Base-by-base conservation (phyloP, 2,888 invertebrate species). In the Steromphala cineraria region DNA sequence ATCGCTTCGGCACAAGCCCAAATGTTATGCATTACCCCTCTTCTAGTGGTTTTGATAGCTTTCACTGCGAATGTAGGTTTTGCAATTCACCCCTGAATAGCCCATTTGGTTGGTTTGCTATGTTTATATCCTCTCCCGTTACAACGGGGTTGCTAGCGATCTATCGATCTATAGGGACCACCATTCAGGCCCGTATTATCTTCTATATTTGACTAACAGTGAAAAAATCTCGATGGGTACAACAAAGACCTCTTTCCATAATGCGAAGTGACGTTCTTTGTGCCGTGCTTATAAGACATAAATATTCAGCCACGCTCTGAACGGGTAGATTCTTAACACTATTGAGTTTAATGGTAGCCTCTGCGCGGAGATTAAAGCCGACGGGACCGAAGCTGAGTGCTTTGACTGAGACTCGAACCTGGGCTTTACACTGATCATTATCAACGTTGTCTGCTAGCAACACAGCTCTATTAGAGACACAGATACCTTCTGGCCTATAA, bases 141-240 rank as follows among this genome's bases (percentile, higher is more conserved):
- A 62, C 62, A 62, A 21, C 28, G 62, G 28, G 56, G 62, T 62
- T 62, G 62, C 62, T 62, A 62, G 62, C 62, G 62, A 62, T 62
- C 21, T 28, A 24, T 62, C 62, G 28, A 62, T 62, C 62, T 28
- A 62, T 62, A 62, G 15, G 62, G 24, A 24, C 62, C 62, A 62
- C 24, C 24, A 62, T 62, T 24, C 46, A 28, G 24, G 13, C 62
- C 21, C 28, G 62, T 17, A 62, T 62, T 62, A 62, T 62, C 62
- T 62, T 21, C 28, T 28, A 46, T 46, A 46, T 46, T 46, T 46
- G 46, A 46, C 46, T 46, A 62, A 31, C 62, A 62, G 24, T 62
- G 24, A 31, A 62, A 62, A 62, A 62, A 62, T 28, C 28, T 62
- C 28, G 62, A 62, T 62, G 62, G 28, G 62, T 24, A 24, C 62